Evolutionary conservation across 2,888 invertebrate species (phyloP).

Genomic region (Philaethria dido): DNA sequence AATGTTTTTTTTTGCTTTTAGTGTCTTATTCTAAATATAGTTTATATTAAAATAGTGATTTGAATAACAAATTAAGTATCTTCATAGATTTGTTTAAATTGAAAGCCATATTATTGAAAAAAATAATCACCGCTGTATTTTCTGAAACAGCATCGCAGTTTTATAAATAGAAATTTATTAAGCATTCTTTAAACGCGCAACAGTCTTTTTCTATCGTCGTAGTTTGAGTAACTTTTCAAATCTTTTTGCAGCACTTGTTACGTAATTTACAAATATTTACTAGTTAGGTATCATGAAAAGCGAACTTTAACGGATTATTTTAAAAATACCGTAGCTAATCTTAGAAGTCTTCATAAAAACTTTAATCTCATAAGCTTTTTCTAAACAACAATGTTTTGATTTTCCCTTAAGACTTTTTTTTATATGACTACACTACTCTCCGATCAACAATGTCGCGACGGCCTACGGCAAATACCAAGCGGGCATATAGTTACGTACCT

Average conservation of each 20-base stretch:
- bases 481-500: not conserved
- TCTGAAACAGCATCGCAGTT: not conserved
- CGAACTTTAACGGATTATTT: not conserved
- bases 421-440: conserved; percentile 15
- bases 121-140: not conserved
- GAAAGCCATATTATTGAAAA: not conserved
- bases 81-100: not conserved
- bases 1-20: no score
- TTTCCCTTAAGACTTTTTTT: conserved; percentile 3
- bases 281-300: not conserved
- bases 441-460: conserved; percentile 28
- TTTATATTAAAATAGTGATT: no score
- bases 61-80: no score
- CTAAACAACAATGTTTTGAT: not conserved
- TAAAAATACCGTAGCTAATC: not conserved
- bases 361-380: not conserved
- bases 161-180: conserved; percentile 14
- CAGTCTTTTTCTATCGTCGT: not conserved
- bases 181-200: conserved; percentile 10
- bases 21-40: no score
- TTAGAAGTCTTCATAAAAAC: not conserved
- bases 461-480: conserved; percentile 20
- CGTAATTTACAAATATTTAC: conserved; percentile 17
- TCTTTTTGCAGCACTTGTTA: conserved; percentile 3
- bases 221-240: conserved; percentile 2